Evolutionary conservation across 2,888 invertebrate genomes (phyloP), one percentile per base, ranked within the genome.

Genomic region (Synergus umbraculus): DNA sequence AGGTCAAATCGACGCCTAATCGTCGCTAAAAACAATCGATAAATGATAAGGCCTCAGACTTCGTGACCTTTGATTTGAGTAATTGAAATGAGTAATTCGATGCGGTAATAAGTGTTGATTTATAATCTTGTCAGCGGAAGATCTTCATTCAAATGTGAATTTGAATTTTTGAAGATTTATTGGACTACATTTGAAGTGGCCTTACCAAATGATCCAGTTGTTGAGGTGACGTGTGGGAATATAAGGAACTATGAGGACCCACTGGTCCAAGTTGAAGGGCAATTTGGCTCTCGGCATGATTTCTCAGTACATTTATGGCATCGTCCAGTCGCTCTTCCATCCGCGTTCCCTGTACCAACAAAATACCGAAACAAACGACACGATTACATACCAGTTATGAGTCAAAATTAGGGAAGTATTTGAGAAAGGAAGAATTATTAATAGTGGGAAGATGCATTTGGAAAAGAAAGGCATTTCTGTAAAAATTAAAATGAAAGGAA

Each of bases 321-420:
- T 98, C 98, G 92, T 98, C 98, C 90, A 98, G 93, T 83, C 98
- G 94, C 93, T 98, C 98, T 93, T 98, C 98, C 97, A 98, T 98
- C 81, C 97, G 95, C 87, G 97, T 96, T 86, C 97, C 97, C 96
- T 97, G 91, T 87, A 92, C 88, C 88, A 90, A 91, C 90, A 91
- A 88, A 91, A 91, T 88, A 90, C 87, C 86, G 83, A 81, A 86
- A 83, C 84, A 87, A 65, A 65, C 85, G 85, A 88, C 89, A 87
- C 90, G 89, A 90, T 90, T 90, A 90, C 90, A 88, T 86, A 85
- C 83, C 79, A 80, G 54, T 73, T 73, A 73, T 73, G 37, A 37
- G 1, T 7, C 49, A 73, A 49, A 44, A 73, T n/a, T 1, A 4
- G 10, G 29, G 2, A 49, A 49, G 29, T 73, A 49, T 29, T 15